Conservation (phyloP, 2,888 invertebrate species). For the Chironomus riparius region DNA sequence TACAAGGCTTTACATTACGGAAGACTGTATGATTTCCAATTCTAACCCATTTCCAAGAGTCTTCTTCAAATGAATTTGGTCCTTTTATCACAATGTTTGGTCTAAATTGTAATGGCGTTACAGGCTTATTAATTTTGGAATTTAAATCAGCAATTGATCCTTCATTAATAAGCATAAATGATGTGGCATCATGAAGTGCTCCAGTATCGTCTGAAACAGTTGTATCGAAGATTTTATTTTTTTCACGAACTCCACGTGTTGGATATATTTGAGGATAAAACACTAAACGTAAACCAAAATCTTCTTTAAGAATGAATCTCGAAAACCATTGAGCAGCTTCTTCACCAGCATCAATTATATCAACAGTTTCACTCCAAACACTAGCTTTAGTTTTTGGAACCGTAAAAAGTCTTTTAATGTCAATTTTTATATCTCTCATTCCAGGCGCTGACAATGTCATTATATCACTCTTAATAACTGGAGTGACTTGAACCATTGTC, state of each 20-base stretch:
- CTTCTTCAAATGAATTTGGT: slow-evolving; percentile 51
- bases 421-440: slow-evolving; percentile 47
- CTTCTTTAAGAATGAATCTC: slow-evolving; percentile 45
- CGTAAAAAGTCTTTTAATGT: slow-evolving; percentile 41
- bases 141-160: slow-evolving; percentile 57
- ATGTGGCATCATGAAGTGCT: slow-evolving; percentile 53
- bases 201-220: slow-evolving; percentile 39
- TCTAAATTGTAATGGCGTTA: slow-evolving; percentile 50
- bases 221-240: slow-evolving; percentile 35
- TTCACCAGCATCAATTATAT: slow-evolving; percentile 62
- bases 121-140: slow-evolving; percentile 45
- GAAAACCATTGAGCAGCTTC: slow-evolving; percentile 62
- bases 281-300: slow-evolving; percentile 46
- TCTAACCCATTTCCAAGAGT: slow-evolving; percentile 57
- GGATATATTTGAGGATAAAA: slow-evolving; percentile 46
- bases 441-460: slow-evolving; percentile 48
- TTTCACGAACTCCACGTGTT: slow-evolving; percentile 35
- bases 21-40: slow-evolving; percentile 53
- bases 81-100: slow-evolving; percentile 54
- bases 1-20: slow-evolving; percentile 55
- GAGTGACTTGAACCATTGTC: slow-evolving; percentile 47
- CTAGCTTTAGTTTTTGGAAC: slow-evolving; percentile 40
- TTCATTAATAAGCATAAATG: slow-evolving; percentile 55
- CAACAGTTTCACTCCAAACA: slow-evolving; percentile 50
- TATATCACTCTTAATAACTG: slow-evolving; percentile 44